Percentiles rank a stretch among this genome's conserved stretches.
phyloP scores from a whole-genome alignment of 2,113 vertebrate species.

The Nothocercus julius region DNA sequence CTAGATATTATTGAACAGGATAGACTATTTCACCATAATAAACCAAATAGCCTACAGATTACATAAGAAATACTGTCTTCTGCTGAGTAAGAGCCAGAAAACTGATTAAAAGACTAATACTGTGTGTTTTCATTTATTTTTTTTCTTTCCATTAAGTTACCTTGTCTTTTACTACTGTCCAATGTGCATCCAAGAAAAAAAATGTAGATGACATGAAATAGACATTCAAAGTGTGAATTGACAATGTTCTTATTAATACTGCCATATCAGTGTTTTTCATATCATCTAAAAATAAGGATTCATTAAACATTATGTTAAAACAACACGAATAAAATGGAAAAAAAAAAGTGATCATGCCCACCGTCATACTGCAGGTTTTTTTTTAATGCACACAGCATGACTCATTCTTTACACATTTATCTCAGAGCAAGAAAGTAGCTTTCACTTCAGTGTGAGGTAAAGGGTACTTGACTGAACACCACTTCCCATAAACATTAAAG shows the following conservation, averaged over 20 bases:
- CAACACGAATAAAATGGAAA: neutral
- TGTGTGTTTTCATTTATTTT: neutral
- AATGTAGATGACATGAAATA: neutral
- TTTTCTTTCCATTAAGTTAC: neutral
- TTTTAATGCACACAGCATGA: neutral
- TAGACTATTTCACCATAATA: neutral
- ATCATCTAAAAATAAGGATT: neutral
- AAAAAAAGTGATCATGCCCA: neutral
- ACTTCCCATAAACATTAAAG: neutral
- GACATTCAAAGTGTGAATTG: neutral
- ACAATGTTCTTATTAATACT: neutral
- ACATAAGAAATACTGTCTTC: neutral
- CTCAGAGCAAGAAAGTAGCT: neutral
- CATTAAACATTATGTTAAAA: neutral
- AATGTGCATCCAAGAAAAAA: neutral
- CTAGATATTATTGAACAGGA: neutral
- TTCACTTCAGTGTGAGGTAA: neutral
- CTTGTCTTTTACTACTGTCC: neutral
- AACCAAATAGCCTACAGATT: neutral
- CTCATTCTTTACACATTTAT: neutral
- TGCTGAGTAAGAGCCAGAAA: neutral
- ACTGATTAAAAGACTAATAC: neutral
- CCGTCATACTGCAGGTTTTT: neutral
- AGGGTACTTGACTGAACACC: neutral
- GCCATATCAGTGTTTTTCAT: neutral